Evolutionary conservation across 1,140 invertebrate genomes (phyloP), one percentile per base, ranked within the genome.

Genomic region (Listronotus bonariensis): DNA sequence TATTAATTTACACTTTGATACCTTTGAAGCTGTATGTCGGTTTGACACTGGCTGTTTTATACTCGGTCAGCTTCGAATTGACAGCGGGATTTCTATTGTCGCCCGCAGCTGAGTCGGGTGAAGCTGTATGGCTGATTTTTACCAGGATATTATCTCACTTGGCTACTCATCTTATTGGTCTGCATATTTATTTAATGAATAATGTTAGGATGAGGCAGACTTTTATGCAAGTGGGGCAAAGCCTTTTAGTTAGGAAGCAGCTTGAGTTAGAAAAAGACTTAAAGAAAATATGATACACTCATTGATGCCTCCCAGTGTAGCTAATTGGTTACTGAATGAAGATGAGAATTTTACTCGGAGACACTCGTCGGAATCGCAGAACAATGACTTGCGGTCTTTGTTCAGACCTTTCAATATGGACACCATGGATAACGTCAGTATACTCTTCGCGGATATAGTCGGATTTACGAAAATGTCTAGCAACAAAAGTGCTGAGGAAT

Each of bases 261-360:
- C 79, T 98, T 32, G 92, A 96, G 79, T 87, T 93, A 81, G 96
- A 98, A 76, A 97, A 69, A 52, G 46, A 69, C 81, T 97, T 6
- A 97, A 97, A 77, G 95, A 97, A 75, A 95, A 96, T 77, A 97
- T 97, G 94, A 97, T 98, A 74, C 92, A 95, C 76, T 97, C 93
- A 4, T 91, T 98, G 26, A 98, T 97, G 95, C 95, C 95, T 9
- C 91, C 91, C 1, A 92, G 91, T 75, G 91, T 97, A 1, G 95
- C 95, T 0, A 84, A 88, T 62, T 93, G 92, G 88, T 80, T 96
- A 11, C 88, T 96, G 84, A 69, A 72, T 34, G 74, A 77, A 18
- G 76, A 78, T 38, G 76, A 77, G 38, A 74, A 72, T 42, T 73
- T 76, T 46, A 70, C 68, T 6, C 68, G 82, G 63, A 76, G 82